Evolutionary conservation across 1,140 invertebrate genomes (phyloP), one percentile per base, ranked within the genome.

Genomic region (Lethrus apterus): DNA sequence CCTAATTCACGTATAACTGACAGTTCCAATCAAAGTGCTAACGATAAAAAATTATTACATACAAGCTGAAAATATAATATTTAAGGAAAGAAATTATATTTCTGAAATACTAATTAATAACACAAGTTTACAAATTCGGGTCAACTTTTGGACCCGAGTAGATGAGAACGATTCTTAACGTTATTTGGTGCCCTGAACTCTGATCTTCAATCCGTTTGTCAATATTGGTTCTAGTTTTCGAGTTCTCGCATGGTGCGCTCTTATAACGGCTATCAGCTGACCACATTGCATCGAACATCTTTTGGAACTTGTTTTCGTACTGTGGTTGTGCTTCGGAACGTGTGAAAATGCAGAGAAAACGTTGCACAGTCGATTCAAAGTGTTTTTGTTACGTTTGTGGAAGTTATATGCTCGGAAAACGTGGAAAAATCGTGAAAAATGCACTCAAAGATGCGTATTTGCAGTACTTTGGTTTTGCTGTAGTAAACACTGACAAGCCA

Each of bases 81-180:
- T n/a, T n/a, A n/a, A n/a, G n/a, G n/a, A n/a, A n/a, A n/a, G n/a
- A n/a, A n/a, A n/a, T n/a, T n/a, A n/a, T n/a, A n/a, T n/a, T n/a
- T n/a, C n/a, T n/a, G n/a, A n/a, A n/a, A n/a, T n/a, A n/a, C n/a
- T n/a, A n/a, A n/a, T n/a, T n/a, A n/a, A n/a, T n/a, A n/a, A n/a
- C 35, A 38, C 4, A 20, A 40, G 19, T 40, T 40, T 40, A 40
- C 36, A 40, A 40, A 45, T 46, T 24, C 23, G 21, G 32, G 23
- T 46, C 44, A 46, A 46, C 44, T 38, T 46, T 46, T 36, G 19
- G 33, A 35, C 44, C 32, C 44, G 17, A 13, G 21, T 23, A 46
- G 44, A 46, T 46, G 33, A 46, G 20, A 46, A 46, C 32, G 32
- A 36, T 46, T 36, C 18, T 36, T 46, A 46, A 46, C 18, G 32